A percentile compares a stretch with the other conserved stretches of the same genome.
These are phyloP conservation scores for Aromia moschata DNA, from an alignment of 2,888 invertebrate genomes.

Conservation along the genomic window DNA sequence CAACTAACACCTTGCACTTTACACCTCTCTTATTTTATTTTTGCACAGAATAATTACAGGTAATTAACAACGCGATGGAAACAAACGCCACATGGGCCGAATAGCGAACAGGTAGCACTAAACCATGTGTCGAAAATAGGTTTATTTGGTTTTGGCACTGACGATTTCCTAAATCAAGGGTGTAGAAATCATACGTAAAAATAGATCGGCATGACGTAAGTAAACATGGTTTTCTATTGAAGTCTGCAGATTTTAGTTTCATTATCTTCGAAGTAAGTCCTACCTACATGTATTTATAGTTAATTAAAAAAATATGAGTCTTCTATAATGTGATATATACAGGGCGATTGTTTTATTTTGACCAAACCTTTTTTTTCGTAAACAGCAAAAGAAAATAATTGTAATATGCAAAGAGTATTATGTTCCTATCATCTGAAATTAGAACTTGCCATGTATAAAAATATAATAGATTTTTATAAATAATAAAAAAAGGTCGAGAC, in stretches of 20 bases:
- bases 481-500: too few relatives aligned
- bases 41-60: background rate
- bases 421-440: too few relatives aligned
- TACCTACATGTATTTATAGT: too few relatives aligned
- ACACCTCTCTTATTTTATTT: slow-evolving; percentile 7
- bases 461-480: too few relatives aligned
- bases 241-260: slow-evolving; percentile 20
- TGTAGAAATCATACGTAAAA: slow-evolving; percentile 39
- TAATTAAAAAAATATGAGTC: too few relatives aligned
- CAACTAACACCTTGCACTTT: background rate
- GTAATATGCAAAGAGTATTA: too few relatives aligned
- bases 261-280: too few relatives aligned
- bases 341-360: too few relatives aligned
- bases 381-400: too few relatives aligned
- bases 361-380: too few relatives aligned
- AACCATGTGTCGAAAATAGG: slow-evolving; percentile 24
- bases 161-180: slow-evolving; percentile 38
- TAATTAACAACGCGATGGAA: slow-evolving; percentile 3
- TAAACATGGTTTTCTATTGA: slow-evolving; percentile 29
- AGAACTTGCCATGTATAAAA: too few relatives aligned
- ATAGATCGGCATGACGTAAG: slow-evolving; percentile 36
- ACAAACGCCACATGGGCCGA: slow-evolving; percentile 3
- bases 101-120: slow-evolving; percentile 31
- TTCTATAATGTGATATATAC: too few relatives aligned
- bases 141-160: slow-evolving; percentile 35